Evolutionary conservation across 2,888 invertebrate genomes (phyloP), one percentile per base, ranked within the genome.

Genomic region (Dexiosoma caninum): DNA sequence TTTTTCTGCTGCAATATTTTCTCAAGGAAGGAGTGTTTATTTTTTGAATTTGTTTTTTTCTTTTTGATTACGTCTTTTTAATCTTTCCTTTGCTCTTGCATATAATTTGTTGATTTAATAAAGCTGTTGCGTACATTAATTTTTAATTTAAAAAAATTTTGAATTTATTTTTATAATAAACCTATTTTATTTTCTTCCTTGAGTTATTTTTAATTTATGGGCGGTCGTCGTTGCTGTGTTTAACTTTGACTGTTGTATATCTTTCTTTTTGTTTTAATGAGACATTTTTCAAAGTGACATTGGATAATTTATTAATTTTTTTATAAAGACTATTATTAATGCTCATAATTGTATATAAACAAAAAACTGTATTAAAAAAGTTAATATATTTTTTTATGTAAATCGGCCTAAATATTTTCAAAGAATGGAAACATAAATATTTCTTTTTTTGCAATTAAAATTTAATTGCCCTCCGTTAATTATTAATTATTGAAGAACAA

Each of bases 1-100:
- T 27, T 3, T 10, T 44, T 8, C 44, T 10, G 60, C 42, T 23
- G 23, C 16, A 53, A 32, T 55, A 49, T 49, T 76, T 81, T 77
- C 69, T 69, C 72, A 74, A 77, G 77, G 62, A 81, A 81, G 81
- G 72, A 77, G 77, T 77, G 77, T 51, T 76, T 77, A 51, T 67
- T 60, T 60, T 59, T 23, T 2, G 37, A n/a, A 10, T 12, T 37
- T 32, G n/a, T 71, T 12, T 37, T 32, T 19, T 71, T 51, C 27
- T 46, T 9, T 10, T 46, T 42, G n/a, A n/a, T n/a, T n/a, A n/a
- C 57, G 40, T 49, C 66, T 59, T 49, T 30, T 69, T 64, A 64
- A 62, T n/a, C n/a, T 74, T 14, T 44, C 35, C 14, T 55, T 44
- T 72, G 14, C 44, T 70, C 16, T 23, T 46, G 55, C 27, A 32